Evolutionary conservation across 2,888 invertebrate genomes (phyloP).

Genomic region (Scelioninae gen. 1): DNA sequence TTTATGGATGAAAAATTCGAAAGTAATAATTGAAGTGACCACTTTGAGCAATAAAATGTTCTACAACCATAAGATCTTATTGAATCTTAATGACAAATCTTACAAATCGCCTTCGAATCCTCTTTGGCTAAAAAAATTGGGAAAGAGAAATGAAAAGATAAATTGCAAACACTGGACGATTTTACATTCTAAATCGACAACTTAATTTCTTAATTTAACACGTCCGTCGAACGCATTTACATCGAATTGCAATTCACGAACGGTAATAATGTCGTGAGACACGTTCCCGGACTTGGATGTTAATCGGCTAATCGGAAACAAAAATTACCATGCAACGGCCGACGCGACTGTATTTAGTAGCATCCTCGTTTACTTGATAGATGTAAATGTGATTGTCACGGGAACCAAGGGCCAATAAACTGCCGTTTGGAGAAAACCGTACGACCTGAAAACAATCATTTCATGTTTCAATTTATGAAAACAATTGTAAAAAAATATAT

Average conservation of each 20-base stretch:
- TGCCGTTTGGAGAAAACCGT: constrained; percentile 91
- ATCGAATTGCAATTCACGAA: constrained; percentile 35
- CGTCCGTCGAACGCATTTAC: constrained; percentile 16
- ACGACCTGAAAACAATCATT: constrained; percentile 87
- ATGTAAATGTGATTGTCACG: constrained; percentile 95
- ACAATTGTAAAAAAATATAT: too few relatives aligned
- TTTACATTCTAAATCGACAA: constrained; percentile 13
- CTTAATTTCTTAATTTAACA: constrained; percentile 38
- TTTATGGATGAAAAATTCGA: neutral
- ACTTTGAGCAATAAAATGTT: constrained; percentile 70
- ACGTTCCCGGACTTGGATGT: constrained; percentile 41
- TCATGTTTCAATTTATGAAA: too few relatives aligned
- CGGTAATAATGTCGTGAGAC: constrained; percentile 50
- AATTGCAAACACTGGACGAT: constrained; percentile 1
- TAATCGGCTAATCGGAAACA: constrained; percentile 77
- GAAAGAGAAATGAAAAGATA: constrained; percentile 66
- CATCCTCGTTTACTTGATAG: constrained; percentile 92
- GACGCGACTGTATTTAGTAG: constrained; percentile 90
- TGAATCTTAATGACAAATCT: constrained; percentile 74
- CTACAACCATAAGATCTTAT: constrained; percentile 59
- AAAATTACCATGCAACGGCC: constrained; percentile 92
- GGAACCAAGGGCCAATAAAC: constrained; percentile 92
- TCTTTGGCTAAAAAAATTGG: constrained; percentile 80
- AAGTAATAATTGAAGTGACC: constrained; percentile 11
- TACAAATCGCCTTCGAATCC: constrained; percentile 83